These are phyloP conservation scores for Saxidomus purpurata DNA, from an alignment of 1,140 invertebrate species.

Conservation along the genomic window DNA sequence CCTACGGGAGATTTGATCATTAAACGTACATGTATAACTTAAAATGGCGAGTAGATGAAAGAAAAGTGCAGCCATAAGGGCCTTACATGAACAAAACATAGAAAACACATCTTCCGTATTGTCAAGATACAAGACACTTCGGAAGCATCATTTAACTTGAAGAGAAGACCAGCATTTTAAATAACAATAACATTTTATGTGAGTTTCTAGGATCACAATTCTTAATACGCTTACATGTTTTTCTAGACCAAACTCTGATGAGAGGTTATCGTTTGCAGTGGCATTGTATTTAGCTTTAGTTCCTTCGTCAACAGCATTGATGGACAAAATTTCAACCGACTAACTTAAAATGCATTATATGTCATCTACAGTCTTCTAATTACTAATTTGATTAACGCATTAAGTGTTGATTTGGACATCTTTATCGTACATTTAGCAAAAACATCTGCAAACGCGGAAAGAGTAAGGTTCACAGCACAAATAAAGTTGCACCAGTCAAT, in stretches of 20 bases:
- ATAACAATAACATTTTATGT: background rate
- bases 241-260: background rate
- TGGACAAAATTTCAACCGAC: background rate
- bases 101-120: background rate
- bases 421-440: background rate
- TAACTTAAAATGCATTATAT: background rate
- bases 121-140: no score
- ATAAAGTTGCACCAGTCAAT: background rate
- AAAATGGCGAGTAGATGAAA: background rate
- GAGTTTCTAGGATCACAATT: background rate
- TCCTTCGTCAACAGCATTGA: background rate
- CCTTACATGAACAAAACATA: background rate
- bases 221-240: background rate
- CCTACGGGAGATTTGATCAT: background rate
- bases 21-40: background rate
- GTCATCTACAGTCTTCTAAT: background rate
- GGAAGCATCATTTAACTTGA: background rate
- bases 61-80: background rate
- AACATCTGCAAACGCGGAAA: background rate
- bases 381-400: background rate
- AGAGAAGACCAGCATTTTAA: background rate
- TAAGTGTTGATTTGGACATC: background rate
- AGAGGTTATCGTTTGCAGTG: conserved; percentile 21
- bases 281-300: conserved; percentile 18
- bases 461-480: background rate